Conservation (phyloP, 2,113 vertebrate species). For the Chaetorhynchus papuensis region DNA sequence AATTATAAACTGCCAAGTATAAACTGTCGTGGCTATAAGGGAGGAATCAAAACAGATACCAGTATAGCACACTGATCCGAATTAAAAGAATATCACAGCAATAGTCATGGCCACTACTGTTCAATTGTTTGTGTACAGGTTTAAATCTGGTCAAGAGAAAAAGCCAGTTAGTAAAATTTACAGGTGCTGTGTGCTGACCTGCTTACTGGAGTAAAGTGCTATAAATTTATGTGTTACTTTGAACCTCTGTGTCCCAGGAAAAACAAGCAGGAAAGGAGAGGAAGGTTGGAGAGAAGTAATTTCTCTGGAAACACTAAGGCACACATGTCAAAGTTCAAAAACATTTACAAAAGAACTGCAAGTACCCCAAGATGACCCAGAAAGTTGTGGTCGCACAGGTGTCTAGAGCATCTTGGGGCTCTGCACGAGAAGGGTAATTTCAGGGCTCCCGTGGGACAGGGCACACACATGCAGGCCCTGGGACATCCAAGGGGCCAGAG, state of each 20-base stretch:
- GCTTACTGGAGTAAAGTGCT: neutral
- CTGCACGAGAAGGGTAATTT: neutral
- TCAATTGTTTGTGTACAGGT: neutral
- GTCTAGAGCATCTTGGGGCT: neutral
- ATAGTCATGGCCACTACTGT: neutral
- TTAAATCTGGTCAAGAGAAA: neutral
- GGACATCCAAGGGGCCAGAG: neutral
- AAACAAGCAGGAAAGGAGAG: neutral
- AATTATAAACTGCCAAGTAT: neutral
- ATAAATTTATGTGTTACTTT: neutral
- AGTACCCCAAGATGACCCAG: neutral
- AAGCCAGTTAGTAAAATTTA: neutral
- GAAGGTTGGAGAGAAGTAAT: neutral
- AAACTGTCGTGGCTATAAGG: neutral
- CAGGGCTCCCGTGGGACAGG: neutral
- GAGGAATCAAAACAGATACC: neutral
- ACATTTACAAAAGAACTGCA: neutral
- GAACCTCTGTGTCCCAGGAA: neutral
- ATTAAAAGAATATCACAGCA: neutral
- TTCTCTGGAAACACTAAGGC: neutral
- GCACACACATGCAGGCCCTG: accelerated
- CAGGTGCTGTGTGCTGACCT: neutral
- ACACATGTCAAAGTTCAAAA: neutral
- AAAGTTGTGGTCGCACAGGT: neutral
- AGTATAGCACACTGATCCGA: neutral